Percentiles rank a stretch among this genome's conserved stretches.
Evolutionary conservation across 2,113 vertebrate genomes (phyloP).

Genomic region (Shinisaurus crocodilurus): DNA sequence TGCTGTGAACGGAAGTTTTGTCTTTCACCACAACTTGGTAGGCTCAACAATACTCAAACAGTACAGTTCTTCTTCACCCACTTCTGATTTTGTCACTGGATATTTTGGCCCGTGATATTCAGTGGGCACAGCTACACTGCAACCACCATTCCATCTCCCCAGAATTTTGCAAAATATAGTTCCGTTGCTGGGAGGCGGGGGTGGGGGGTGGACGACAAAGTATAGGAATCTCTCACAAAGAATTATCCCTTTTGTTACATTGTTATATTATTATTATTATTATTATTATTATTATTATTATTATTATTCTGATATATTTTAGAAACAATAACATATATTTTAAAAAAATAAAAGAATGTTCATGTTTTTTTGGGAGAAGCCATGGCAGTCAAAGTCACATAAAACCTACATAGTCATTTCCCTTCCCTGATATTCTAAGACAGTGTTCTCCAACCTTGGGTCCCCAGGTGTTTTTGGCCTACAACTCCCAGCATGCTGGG

Average conservation of each 20-base stretch:
- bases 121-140: not conserved
- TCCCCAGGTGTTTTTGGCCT: too few relatives aligned
- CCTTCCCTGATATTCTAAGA: not conserved
- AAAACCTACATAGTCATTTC: not conserved
- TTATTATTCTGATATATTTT: too few relatives aligned
- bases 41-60: not conserved
- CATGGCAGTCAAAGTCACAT: not conserved
- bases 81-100: not conserved
- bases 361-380: not conserved
- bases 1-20: slow-evolving; percentile 10
- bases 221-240: not conserved
- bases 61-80: not conserved
- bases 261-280: too few relatives aligned
- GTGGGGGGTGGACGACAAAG: too few relatives aligned
- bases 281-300: too few relatives aligned
- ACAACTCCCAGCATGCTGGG: too few relatives aligned
- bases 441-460: too few relatives aligned
- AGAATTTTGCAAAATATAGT: too few relatives aligned
- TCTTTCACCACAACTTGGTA: slow-evolving; percentile 14
- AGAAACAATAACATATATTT: too few relatives aligned
- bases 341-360: not conserved
- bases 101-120: not conserved
- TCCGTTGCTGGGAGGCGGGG: not conserved
- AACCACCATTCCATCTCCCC: not conserved
- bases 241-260: not conserved